These are phyloP conservation scores for Ginglymostoma cirratum DNA, from an alignment of 2,113 vertebrate genomes.

Conservation along the genomic window DNA sequence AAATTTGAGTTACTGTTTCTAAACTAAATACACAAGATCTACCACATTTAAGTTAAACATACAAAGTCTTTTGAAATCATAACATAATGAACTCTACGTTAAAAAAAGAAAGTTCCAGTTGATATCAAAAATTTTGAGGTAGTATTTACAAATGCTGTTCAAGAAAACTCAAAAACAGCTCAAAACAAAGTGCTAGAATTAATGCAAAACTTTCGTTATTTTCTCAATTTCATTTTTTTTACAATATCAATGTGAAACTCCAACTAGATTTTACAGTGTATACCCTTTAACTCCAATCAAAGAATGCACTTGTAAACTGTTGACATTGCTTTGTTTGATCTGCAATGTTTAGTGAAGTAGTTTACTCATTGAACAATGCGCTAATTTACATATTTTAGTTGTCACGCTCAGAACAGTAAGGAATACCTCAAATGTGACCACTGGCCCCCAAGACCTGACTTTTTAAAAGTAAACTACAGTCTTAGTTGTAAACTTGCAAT, in stretches of 20 bases:
- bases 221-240: not conserved
- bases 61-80: not conserved
- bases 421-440: too few species aligned
- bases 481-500: too few species aligned
- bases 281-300: not conserved
- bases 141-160: not conserved
- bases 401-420: too few species aligned
- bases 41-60: not conserved
- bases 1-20: not conserved
- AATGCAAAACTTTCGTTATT: not conserved
- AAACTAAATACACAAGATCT: not conserved
- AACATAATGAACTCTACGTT: not conserved
- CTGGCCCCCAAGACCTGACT: too few species aligned
- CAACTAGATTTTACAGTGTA: not conserved
- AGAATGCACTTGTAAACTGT: not conserved
- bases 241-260: not conserved
- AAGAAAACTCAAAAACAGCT: not conserved
- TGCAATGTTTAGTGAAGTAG: too few species aligned
- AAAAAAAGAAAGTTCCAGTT: not conserved
- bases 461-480: too few species aligned
- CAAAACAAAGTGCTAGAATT: not conserved
- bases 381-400: too few species aligned
- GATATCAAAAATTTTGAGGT: not conserved
- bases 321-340: too few species aligned
- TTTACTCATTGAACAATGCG: too few species aligned